phyloP scores from a whole-genome alignment of 2,888 invertebrate species.

The Andrena marginata region DNA sequence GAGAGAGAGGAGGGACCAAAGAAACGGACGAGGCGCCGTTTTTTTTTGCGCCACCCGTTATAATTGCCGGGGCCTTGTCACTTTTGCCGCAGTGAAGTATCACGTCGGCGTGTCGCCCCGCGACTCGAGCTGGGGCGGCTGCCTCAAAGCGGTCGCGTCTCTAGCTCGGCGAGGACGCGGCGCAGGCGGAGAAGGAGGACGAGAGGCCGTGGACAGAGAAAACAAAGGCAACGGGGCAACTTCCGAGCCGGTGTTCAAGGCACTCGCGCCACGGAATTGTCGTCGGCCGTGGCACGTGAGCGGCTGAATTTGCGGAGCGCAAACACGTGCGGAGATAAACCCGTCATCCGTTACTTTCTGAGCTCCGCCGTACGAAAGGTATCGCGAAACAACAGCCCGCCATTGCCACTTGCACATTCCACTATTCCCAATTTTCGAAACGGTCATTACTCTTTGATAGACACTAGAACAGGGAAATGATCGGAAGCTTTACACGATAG shows the following conservation, averaged over 20 bases:
- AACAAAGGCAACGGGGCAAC: conserved; percentile 51
- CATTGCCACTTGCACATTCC: too few species aligned
- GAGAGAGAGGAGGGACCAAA: conserved; percentile 34
- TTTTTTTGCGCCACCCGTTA: conserved; percentile 76
- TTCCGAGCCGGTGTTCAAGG: conserved; percentile 9
- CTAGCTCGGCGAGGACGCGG: conserved; percentile 1
- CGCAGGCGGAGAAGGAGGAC: conserved; percentile 22
- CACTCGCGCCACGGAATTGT: conserved; percentile 31
- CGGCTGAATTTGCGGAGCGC: conserved; percentile 33
- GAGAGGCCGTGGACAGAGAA: conserved; percentile 24
- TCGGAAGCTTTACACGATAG: too few species aligned
- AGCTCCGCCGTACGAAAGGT: neutral
- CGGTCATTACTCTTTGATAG: too few species aligned
- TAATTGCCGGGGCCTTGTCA: conserved; percentile 76
- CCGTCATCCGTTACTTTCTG: conserved; percentile 6
- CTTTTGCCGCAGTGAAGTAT: conserved; percentile 69
- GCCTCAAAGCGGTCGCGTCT: conserved; percentile 69
- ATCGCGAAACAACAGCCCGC: neutral
- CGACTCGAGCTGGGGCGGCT: conserved; percentile 60
- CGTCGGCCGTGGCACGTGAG: conserved; percentile 35
- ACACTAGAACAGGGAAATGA: too few species aligned
- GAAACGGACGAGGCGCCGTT: conserved; percentile 57
- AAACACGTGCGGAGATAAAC: conserved; percentile 36
- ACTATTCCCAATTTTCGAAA: too few species aligned
- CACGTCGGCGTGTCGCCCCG: conserved; percentile 56